phyloP scores from a whole-genome alignment of 2,113 vertebrate genomes.

The Alouatta palliata region DNA sequence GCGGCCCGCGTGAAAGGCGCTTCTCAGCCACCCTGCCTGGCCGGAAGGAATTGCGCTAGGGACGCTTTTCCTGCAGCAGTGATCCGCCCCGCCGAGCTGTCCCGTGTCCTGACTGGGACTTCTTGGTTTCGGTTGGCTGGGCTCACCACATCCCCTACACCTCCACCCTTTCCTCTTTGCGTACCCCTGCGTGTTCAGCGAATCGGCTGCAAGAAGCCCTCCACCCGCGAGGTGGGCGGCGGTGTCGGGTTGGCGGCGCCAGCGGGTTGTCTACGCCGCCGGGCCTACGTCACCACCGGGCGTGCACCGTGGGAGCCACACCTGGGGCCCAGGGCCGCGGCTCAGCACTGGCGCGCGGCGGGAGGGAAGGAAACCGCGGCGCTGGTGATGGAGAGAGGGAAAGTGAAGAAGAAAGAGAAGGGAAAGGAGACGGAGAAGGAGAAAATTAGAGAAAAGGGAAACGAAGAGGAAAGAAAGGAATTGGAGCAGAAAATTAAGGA shows the following conservation, averaged over 20 bases:
- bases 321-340: not conserved
- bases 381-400: conserved; percentile 31
- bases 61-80: accelerated
- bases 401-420: not conserved
- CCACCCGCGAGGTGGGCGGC: no score
- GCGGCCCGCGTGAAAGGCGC: accelerated
- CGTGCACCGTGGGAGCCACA: not conserved
- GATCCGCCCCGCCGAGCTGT: accelerated
- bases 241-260: not conserved
- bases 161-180: no score
- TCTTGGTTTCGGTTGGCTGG: no score
- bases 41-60: accelerated
- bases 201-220: not conserved
- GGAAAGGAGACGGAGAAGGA: not conserved
- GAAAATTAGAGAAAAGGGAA: not conserved
- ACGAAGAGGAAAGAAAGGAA: not conserved
- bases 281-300: not conserved
- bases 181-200: no score
- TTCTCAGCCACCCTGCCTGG: not conserved
- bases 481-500: not conserved
- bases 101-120: no score
- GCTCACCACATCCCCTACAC: no score
- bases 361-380: accelerated
- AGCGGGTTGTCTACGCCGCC: not conserved
- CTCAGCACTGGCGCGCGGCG: not conserved